Base-by-base conservation (phyloP, 92 coral and sea anemone genomes). In the Desmophyllum pertusum region DNA sequence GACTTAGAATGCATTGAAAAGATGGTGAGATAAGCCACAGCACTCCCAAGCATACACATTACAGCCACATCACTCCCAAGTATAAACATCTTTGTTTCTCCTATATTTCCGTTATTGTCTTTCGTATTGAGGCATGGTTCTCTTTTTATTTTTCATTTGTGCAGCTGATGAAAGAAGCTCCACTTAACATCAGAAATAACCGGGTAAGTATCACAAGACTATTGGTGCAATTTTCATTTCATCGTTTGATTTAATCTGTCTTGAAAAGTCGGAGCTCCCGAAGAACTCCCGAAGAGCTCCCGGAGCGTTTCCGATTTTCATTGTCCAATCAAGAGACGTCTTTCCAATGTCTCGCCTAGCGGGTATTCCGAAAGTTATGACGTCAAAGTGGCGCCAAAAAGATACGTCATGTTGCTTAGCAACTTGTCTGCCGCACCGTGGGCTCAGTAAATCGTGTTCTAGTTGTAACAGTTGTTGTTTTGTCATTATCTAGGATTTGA, bases 1-100 rank as follows among this genome's bases (percentile, higher is more conserved):
- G 95, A 94, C 86, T 77, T 97, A 23, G 95, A 93, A 73, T 97
- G 95, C 66, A 97, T 97, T 42, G 98, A 97, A 83, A 97, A 94
- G 77, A 88, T 93, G 95, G 94, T 91, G 37, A 69, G 78, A 50
- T 38, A 19, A 70, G 21, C 45, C 33, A 43, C 33, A 23, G 75
- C 62, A 10, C 10, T 42, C 42, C 64, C 35, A 65, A 15, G 13
- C 41, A 14, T 6, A 19, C 29, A 23, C 6, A 17, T 15, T 29
- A 2, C 6, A n/a, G 36, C 38, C 73, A 68, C 38, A 27, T 3
- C n/a, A 27, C 21, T 73, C 37, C 5, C n/a, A n/a, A n/a, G n/a
- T n/a, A n/a, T n/a, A n/a, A 15, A 25, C 63, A 55, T 31, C 14
- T 59, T 17, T 15, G 42, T 33, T 5, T 17, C 25, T 0, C 5